phyloP scores from a whole-genome alignment of 2,797 vertebrate genomes.

The Notoglanidium macrostoma region DNA sequence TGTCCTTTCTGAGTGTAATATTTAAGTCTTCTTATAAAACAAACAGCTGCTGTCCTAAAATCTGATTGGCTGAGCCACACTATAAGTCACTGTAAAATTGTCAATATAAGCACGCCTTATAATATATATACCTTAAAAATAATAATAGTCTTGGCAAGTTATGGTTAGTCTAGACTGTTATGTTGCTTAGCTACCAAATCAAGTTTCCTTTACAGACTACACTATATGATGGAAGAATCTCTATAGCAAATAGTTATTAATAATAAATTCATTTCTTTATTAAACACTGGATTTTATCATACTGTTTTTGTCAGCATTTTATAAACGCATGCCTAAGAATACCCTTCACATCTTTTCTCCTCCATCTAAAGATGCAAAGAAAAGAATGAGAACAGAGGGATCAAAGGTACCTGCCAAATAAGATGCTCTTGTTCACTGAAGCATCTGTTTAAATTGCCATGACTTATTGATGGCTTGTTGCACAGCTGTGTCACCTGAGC shows the following conservation, averaged over 20 bases:
- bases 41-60: background rate
- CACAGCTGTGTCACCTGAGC: slow-evolving; percentile 5
- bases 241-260: background rate
- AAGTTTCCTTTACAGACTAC: background rate
- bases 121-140: too few species aligned
- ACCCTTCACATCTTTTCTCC: background rate
- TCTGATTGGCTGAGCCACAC: background rate
- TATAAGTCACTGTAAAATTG: background rate
- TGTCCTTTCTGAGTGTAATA: background rate
- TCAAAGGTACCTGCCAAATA: background rate
- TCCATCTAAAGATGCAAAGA: background rate
- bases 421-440: background rate
- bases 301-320: background rate
- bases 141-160: background rate
- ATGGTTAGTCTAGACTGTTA: background rate
- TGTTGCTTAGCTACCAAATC: background rate
- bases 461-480: slow-evolving; percentile 9
- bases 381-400: slow-evolving; percentile 1
- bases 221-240: background rate
- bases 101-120: background rate
- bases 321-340: background rate
- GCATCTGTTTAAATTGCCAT: background rate
- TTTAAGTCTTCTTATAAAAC: background rate
- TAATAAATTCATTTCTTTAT: background rate
- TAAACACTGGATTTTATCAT: background rate